These are phyloP conservation scores for Nestor notabilis DNA, from an alignment of 2,113 vertebrate genomes.

Conservation along the genomic window DNA sequence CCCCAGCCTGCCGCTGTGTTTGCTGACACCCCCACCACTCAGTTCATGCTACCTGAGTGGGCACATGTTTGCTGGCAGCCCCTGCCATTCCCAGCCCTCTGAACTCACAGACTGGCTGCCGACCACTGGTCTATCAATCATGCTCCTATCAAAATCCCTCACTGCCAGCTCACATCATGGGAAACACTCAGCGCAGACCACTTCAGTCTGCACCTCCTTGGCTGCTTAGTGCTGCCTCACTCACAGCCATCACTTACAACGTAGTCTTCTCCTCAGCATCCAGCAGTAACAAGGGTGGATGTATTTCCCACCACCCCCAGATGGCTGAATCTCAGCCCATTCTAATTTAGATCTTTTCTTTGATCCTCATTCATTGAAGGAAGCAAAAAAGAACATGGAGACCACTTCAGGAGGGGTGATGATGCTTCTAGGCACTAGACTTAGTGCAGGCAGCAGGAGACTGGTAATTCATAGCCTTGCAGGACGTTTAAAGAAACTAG, in stretches of 20 bases:
- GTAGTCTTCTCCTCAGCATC: neutral
- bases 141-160: neutral
- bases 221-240: neutral
- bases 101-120: neutral
- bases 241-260: neutral
- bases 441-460: neutral
- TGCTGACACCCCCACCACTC: neutral
- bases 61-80: neutral
- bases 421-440: fast-evolving
- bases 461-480: neutral
- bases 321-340: neutral
- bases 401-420: neutral
- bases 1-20: neutral
- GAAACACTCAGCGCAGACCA: neutral
- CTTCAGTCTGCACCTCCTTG: fast-evolving
- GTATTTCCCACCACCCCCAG: too few relatives aligned
- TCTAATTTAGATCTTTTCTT: neutral
- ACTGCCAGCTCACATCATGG: fast-evolving
- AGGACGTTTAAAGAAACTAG: neutral
- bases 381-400: neutral
- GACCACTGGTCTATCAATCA: neutral
- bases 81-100: neutral
- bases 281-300: neutral
- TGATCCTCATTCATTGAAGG: neutral
- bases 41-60: fast-evolving